These are phyloP conservation scores for Tetramorium simillimum DNA, from an alignment of 1,140 invertebrate genomes.

Conservation along the genomic window DNA sequence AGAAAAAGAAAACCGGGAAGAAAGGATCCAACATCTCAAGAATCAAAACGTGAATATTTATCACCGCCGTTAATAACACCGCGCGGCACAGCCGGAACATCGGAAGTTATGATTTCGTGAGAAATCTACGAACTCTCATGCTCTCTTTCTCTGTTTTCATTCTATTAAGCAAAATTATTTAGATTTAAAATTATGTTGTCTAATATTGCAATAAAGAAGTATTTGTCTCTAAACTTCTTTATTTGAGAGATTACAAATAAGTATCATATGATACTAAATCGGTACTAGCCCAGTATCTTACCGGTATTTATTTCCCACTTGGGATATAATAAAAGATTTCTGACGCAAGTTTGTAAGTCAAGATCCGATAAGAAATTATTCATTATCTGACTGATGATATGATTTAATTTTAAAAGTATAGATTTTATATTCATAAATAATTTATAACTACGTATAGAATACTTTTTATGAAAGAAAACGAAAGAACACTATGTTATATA, in stretches of 20 bases:
- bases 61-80: conserved; percentile 30
- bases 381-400: neutral
- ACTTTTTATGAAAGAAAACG: neutral
- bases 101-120: conserved; percentile 7
- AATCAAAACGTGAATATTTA: conserved; percentile 35
- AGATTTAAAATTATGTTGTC: neutral
- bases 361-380: conserved; percentile 4
- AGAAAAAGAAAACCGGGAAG: neutral
- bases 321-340: neutral
- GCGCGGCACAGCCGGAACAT: neutral
- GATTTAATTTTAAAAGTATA: neutral
- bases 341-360: neutral
- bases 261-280: too few relatives aligned
- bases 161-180: neutral
- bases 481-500: too few relatives aligned
- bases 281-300: too few relatives aligned
- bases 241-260: neutral
- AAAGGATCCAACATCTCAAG: neutral
- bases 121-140: neutral
- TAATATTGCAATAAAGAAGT: neutral
- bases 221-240: neutral
- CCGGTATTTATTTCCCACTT: too few relatives aligned
- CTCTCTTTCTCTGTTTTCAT: neutral
- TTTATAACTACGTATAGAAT: neutral
- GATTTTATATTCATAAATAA: neutral